Evolutionary conservation across 1,140 invertebrate genomes (phyloP).

Genomic region (Gyrodactylus salaris): DNA sequence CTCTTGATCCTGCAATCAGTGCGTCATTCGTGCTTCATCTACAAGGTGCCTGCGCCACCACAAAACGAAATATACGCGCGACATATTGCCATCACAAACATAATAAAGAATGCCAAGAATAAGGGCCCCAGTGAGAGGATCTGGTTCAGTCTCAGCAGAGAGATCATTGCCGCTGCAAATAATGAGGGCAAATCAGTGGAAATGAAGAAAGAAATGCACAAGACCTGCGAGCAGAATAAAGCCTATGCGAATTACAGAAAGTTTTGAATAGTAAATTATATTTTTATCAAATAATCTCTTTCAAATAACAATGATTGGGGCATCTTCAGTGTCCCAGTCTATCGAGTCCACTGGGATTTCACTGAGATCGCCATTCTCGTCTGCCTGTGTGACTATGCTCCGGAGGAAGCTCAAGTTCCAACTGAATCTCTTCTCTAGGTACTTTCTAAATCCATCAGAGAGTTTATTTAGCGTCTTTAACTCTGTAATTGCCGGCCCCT

Average conservation of each 20-base stretch:
- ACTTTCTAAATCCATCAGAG: neutral
- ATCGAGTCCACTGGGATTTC: neutral
- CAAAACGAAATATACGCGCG: neutral
- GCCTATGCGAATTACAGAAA: constrained; percentile 4
- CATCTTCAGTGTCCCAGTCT: neutral
- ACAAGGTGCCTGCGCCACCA: neutral
- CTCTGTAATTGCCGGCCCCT: neutral
- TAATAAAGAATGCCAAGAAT: neutral
- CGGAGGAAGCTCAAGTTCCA: neutral
- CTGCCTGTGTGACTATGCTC: neutral
- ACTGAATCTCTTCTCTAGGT: neutral
- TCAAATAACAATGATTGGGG: neutral
- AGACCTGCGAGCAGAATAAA: constrained; percentile 1
- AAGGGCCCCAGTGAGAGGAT: neutral
- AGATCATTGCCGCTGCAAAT: neutral
- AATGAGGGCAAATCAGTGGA: constrained; percentile 1
- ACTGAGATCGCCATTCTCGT: neutral
- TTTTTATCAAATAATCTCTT: neutral
- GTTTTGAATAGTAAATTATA: neutral
- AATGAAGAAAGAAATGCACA: neutral
- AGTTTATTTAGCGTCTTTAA: neutral
- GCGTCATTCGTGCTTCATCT: neutral
- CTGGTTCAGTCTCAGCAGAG: neutral
- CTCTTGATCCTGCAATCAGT: neutral
- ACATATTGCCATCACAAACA: neutral